Evolutionary conservation across 30 jellyfish, hydroid and myxozoan species (phyloP).

Genomic region (Nemopilema nomurai): DNA sequence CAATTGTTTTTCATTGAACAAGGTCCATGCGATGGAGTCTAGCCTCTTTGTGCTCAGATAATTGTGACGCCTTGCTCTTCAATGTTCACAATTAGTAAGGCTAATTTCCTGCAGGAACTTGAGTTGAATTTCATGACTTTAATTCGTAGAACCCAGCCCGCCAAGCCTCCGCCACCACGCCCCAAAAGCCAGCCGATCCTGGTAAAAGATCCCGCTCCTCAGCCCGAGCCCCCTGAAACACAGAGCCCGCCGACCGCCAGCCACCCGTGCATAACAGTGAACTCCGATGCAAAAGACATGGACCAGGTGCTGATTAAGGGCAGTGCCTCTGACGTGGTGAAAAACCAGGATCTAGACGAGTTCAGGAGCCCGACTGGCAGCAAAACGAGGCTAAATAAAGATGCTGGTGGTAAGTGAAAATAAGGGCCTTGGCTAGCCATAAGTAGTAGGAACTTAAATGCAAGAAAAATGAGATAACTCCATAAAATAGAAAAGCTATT

Average conservation of each 20-base stretch:
- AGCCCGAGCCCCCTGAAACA: constrained; percentile 18
- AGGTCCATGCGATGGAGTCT: too few relatives aligned
- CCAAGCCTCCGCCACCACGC: constrained; percentile 69
- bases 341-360: constrained; percentile 80
- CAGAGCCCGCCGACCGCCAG: constrained; percentile 16
- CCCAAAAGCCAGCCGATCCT: constrained; percentile 33
- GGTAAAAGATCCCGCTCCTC: not conserved
- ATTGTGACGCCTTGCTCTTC: too few relatives aligned
- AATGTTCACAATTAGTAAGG: not conserved
- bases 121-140: too few relatives aligned
- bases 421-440: not conserved
- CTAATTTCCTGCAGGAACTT: constrained; percentile 12
- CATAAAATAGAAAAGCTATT: too few relatives aligned
- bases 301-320: constrained; percentile 80
- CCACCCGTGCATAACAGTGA: constrained; percentile 77
- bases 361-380: constrained; percentile 76
- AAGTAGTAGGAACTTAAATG: not conserved
- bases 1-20: too few relatives aligned
- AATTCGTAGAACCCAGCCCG: constrained; percentile 54
- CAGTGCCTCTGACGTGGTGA: constrained; percentile 83
- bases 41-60: too few relatives aligned
- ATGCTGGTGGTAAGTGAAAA: constrained; percentile 12
- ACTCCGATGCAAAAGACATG: constrained; percentile 85
- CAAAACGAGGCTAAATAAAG: constrained; percentile 20
- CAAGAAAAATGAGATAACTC: not conserved